Conservation (phyloP, 2,797 vertebrate genomes). For the Cryptoblepharus egeriae region DNA sequence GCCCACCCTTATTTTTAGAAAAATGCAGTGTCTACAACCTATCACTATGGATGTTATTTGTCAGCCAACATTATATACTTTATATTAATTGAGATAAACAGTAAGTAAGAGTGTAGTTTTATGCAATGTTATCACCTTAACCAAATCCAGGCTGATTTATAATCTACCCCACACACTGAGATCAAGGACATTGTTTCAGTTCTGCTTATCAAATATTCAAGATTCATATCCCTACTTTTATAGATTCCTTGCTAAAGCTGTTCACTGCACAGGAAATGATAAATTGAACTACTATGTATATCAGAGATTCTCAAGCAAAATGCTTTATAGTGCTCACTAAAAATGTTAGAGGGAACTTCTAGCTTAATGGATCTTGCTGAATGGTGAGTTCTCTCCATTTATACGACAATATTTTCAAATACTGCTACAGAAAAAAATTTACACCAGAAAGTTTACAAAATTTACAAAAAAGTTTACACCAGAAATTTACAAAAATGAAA, state of each 20-base stretch:
- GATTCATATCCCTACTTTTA: constrained; percentile 45
- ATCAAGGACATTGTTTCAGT: constrained; percentile 62
- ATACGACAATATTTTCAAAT: background rate
- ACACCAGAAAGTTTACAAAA: too few relatives aligned
- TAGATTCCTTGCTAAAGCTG: constrained; percentile 29
- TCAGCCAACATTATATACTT: constrained; percentile 58
- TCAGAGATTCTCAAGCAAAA: constrained; percentile 38
- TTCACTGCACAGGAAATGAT: constrained; percentile 41
- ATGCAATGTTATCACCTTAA: constrained; percentile 24
- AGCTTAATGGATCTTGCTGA: background rate
- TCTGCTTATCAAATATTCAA: constrained; percentile 66
- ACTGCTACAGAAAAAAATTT: background rate
- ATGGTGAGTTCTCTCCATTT: background rate
- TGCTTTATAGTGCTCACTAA: constrained; percentile 23
- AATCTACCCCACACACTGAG: constrained; percentile 52
- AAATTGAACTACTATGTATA: constrained; percentile 40
- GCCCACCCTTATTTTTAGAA: too few relatives aligned
- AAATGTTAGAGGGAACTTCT: constrained; percentile 30
- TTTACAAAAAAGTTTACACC: too few relatives aligned
- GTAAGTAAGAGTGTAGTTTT: constrained; percentile 45
- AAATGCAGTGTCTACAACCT: too few relatives aligned
- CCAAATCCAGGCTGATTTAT: constrained; percentile 60
- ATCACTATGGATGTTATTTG: constrained; percentile 40
- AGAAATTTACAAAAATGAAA: too few relatives aligned
- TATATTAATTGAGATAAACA: constrained; percentile 44